Percentiles rank a stretch among this genome's conserved stretches.
Evolutionary conservation across 2,797 vertebrate genomes (phyloP).

Genomic region (Scarus forsteni): DNA sequence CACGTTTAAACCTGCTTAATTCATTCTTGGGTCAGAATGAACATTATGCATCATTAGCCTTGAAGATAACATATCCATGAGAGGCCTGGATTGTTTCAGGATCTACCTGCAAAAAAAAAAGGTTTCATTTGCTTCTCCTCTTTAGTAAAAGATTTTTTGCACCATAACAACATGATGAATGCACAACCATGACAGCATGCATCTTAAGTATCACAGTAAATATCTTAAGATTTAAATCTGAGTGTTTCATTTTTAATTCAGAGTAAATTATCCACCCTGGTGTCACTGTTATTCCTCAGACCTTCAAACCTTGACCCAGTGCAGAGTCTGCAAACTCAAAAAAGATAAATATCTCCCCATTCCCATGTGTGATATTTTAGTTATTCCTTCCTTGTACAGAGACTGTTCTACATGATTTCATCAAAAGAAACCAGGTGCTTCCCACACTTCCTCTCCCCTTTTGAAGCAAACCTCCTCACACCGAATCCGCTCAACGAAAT

Average conservation of each 20-base stretch:
- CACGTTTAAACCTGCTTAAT: too few species aligned
- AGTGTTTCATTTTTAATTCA: background rate
- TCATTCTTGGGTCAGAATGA: too few species aligned
- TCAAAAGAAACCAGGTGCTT: slow-evolving; percentile 17
- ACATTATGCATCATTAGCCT: too few species aligned
- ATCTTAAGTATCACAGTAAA: too few species aligned
- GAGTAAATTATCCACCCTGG: background rate
- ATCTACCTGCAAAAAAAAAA: too few species aligned
- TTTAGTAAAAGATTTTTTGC: too few species aligned
- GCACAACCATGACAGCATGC: too few species aligned
- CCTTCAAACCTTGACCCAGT: background rate
- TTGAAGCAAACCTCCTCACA: slow-evolving; percentile 23
- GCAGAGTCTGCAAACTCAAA: background rate
- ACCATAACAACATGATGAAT: too few species aligned
- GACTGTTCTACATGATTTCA: background rate
- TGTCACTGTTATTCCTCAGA: background rate
- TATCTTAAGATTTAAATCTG: background rate
- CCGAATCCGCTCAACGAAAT: slow-evolving; percentile 31
- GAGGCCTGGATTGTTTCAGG: too few species aligned
- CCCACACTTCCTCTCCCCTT: slow-evolving; percentile 14
- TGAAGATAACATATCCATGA: too few species aligned
- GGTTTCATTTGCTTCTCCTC: too few species aligned
- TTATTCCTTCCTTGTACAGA: background rate
- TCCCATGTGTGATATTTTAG: background rate
- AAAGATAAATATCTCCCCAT: background rate